phyloP scores from a whole-genome alignment of 2,113 vertebrate genomes.

The Nipponia nippon region DNA sequence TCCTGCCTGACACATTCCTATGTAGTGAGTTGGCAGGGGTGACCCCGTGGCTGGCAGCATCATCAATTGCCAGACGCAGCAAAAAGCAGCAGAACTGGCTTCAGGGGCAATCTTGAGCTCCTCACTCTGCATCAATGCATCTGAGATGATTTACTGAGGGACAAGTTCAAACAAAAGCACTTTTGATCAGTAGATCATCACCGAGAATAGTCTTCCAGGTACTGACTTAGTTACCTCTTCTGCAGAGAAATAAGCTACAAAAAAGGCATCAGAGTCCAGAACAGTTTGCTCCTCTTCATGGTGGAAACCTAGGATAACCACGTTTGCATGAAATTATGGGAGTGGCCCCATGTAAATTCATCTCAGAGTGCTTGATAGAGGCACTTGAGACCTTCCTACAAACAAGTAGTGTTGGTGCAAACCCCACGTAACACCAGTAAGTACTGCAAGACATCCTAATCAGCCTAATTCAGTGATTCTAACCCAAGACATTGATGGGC shows the following conservation, averaged over 20 bases:
- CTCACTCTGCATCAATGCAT: background rate
- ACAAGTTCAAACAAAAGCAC: background rate
- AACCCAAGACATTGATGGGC: background rate
- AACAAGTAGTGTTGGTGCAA: background rate
- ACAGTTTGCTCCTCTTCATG: background rate
- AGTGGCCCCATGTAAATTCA: background rate
- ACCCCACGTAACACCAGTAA: background rate
- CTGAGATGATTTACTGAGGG: background rate
- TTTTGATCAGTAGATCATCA: background rate
- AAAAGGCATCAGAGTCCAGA: background rate
- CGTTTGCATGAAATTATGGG: rapidly evolving
- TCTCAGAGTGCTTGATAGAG: background rate
- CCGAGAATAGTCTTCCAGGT: background rate
- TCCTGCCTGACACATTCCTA: rapidly evolving
- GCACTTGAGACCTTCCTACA: background rate
- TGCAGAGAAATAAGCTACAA: background rate
- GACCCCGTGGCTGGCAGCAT: rapidly evolving
- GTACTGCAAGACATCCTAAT: background rate
- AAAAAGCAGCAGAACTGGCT: background rate
- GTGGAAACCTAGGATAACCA: background rate
- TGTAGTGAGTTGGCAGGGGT: rapidly evolving
- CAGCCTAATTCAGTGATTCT: background rate
- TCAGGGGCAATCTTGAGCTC: background rate
- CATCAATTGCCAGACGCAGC: background rate
- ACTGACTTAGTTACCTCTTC: background rate